A percentile compares a stretch with the other conserved stretches of the same genome.
Conservation (phyloP, 2,113 vertebrate genomes). For the Zapornia atra region DNA sequence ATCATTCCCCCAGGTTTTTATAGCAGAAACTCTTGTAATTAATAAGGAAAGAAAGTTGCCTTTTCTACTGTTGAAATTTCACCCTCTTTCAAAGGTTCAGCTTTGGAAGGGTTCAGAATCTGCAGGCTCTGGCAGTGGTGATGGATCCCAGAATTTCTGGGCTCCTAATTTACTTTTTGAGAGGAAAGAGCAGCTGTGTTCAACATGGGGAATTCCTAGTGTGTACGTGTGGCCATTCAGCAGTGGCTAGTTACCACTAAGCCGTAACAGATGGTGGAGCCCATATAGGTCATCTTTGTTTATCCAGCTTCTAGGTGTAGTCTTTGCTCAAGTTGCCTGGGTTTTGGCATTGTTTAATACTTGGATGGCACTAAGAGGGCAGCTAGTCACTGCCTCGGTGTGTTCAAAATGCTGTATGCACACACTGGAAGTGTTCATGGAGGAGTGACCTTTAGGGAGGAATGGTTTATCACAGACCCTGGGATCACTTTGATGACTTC, state of each 20-base stretch:
- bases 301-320: background rate
- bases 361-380: background rate
- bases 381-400: background rate
- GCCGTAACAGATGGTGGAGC: background rate
- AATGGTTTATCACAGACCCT: background rate
- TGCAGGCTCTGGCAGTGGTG: background rate
- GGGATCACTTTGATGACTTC: fast-evolving
- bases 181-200: background rate
- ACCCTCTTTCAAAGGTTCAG: background rate
- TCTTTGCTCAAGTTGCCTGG: background rate
- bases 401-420: background rate
- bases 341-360: background rate
- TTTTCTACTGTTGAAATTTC: background rate
- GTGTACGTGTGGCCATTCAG: background rate
- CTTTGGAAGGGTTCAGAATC: background rate
- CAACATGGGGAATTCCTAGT: background rate
- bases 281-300: constrained; percentile 35
- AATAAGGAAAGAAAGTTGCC: background rate
- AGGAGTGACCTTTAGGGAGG: background rate
- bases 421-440: background rate
- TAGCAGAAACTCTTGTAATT: background rate
- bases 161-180: fast-evolving
- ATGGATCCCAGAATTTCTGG: background rate
- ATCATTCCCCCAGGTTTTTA: fast-evolving
- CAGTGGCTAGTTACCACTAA: background rate